A percentile compares a stretch with the other conserved stretches of the same genome.
Evolutionary conservation across 2,888 invertebrate species (phyloP).

Genomic region (Tigriopus californicus): DNA sequence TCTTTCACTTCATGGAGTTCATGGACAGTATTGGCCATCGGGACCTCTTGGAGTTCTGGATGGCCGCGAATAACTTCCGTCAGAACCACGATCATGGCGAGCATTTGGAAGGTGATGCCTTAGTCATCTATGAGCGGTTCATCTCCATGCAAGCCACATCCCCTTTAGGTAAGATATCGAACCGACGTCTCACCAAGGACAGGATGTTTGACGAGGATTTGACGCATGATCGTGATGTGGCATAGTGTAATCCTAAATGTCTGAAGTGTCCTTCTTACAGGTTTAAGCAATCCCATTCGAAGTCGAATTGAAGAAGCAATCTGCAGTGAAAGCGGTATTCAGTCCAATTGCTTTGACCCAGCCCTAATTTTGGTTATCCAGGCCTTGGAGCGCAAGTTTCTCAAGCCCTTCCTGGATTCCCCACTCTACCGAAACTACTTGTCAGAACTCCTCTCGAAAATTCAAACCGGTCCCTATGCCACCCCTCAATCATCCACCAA

Average conservation of each 20-base stretch:
- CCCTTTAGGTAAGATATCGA: neutral
- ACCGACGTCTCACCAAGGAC: too few relatives aligned
- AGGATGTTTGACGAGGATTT: too few relatives aligned
- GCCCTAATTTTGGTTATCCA: neutral
- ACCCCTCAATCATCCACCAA: neutral
- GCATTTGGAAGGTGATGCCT: neutral
- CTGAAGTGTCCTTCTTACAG: too few relatives aligned
- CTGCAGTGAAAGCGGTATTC: neutral
- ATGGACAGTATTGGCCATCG: neutral
- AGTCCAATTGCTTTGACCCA: conserved; percentile 1
- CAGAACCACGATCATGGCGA: neutral
- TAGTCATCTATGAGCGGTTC: conserved; percentile 1
- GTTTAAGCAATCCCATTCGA: neutral
- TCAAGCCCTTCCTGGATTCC: neutral
- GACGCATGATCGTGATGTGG: too few relatives aligned
- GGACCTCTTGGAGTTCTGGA: conserved; percentile 5
- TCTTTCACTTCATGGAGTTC: conserved; percentile 7
- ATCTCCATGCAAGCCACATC: conserved; percentile 7
- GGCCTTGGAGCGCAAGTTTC: neutral
- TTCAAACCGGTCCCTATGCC: neutral
- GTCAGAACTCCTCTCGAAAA: neutral
- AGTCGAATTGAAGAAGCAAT: conserved; percentile 4
- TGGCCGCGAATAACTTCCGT: conserved; percentile 1
- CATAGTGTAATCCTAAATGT: too few relatives aligned
- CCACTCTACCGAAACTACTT: conserved; percentile 4